Percentiles rank a stretch among this genome's conserved stretches.
phyloP scores from a whole-genome alignment of 1,140 invertebrate genomes.

The Cyphomyrmex costatus region DNA sequence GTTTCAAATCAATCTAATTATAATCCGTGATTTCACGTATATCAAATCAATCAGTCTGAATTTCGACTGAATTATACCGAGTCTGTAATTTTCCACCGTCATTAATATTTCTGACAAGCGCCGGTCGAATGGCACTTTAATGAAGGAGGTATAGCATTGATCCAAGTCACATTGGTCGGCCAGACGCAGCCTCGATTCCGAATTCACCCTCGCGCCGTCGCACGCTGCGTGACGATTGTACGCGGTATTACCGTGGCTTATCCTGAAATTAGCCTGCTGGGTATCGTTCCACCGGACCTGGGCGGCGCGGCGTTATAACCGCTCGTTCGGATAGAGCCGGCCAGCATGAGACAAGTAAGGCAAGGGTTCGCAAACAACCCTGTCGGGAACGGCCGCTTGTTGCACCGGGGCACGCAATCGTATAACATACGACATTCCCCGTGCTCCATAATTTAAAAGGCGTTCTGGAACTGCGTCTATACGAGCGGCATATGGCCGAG shows the following conservation, averaged over 20 bases:
- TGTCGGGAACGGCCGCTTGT: conserved; percentile 33
- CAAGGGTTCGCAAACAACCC: conserved; percentile 49
- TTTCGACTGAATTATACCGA: conserved; percentile 13
- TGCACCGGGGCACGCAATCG: conserved; percentile 45
- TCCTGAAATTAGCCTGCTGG: conserved; percentile 51
- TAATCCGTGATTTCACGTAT: neutral
- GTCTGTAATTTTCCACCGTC: conserved; percentile 43
- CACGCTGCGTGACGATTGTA: conserved; percentile 63
- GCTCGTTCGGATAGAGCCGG: neutral
- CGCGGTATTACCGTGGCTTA: conserved; percentile 48
- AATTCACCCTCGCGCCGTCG: conserved; percentile 60
- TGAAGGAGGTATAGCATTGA: conserved; percentile 69
- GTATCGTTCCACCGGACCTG: conserved; percentile 31
- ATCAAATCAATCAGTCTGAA: neutral
- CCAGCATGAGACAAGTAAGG: neutral
- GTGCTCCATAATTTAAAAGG: conserved; percentile 54
- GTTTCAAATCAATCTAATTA: neutral
- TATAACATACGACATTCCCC: conserved; percentile 52
- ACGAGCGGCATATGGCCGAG: neutral
- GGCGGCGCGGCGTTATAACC: neutral
- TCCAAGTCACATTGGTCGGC: conserved; percentile 47
- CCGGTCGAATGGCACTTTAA: conserved; percentile 69
- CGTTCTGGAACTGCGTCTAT: conserved; percentile 17
- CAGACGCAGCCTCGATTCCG: conserved; percentile 58
- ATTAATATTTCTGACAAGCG: conserved; percentile 69